A percentile compares a stretch with the other conserved stretches of the same genome.
phyloP scores from a whole-genome alignment of 2,113 vertebrate genomes.

The Notothenia coriiceps region DNA sequence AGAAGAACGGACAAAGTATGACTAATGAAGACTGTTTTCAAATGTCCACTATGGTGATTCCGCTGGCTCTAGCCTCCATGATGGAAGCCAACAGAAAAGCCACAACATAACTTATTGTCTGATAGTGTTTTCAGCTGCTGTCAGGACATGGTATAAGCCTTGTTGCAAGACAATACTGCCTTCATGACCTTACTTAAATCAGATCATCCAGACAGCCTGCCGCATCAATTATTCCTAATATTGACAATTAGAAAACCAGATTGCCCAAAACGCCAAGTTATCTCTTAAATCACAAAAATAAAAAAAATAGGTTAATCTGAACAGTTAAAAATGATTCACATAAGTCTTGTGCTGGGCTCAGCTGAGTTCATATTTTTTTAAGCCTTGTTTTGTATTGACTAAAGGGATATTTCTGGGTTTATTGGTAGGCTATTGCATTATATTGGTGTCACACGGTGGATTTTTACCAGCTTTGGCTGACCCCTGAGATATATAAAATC shows the following conservation, averaged over 20 bases:
- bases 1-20: neutral
- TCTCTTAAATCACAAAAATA: neutral
- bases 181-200: neutral
- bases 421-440: neutral
- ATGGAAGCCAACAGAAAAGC: neutral
- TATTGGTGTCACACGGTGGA: slow-evolving; percentile 6
- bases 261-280: neutral
- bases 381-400: neutral
- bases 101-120: neutral
- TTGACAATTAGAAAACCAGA: neutral
- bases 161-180: neutral
- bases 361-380: neutral
- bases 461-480: neutral
- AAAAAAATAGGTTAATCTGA: neutral
- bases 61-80: neutral
- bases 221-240: neutral
- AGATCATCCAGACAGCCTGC: neutral
- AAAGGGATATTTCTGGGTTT: neutral
- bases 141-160: neutral
- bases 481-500: neutral
- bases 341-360: neutral
- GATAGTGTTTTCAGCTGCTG: too few species aligned
- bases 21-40: neutral
- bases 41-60: neutral
- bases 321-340: neutral